Conservation (phyloP, 2,888 invertebrate species). For the Ichneumon xanthorius region DNA sequence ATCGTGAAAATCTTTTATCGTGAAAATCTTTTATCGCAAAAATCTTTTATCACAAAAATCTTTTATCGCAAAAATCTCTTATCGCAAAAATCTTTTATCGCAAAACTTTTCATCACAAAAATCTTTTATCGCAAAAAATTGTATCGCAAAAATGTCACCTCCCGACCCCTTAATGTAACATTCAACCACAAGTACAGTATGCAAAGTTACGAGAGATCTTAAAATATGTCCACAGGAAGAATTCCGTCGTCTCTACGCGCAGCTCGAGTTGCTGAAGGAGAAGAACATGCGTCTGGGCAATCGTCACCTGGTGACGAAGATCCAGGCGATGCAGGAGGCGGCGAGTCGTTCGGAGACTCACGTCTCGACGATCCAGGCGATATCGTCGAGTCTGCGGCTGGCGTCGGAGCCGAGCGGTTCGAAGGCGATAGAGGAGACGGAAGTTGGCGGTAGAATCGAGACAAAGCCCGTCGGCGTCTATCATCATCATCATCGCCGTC, state of each 20-base stretch:
- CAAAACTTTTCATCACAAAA: too few species aligned
- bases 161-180: too few species aligned
- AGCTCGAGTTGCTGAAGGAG: conserved; percentile 92
- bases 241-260: conserved; percentile 92
- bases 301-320: conserved; percentile 90
- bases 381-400: conserved; percentile 81
- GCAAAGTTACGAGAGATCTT: not conserved
- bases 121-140: too few species aligned
- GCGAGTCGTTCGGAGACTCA: conserved; percentile 88
- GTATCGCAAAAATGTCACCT: too few species aligned
- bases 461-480: conserved; percentile 42
- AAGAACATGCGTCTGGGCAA: conserved; percentile 91
- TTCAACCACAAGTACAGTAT: not conserved
- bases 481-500: conserved; percentile 39
- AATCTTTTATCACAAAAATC: not conserved
- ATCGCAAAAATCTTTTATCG: too few species aligned
- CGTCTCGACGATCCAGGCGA: conserved; percentile 83
- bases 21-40: not conserved
- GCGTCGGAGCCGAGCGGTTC: conserved; percentile 79
- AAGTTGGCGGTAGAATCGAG: conserved; percentile 63
- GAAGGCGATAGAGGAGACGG: conserved; percentile 73
- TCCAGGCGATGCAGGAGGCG: conserved; percentile 93
- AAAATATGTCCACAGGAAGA: conserved; percentile 88
- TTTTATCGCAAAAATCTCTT: too few species aligned
- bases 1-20: not conserved